Evolutionary conservation across 2,113 vertebrate species (phyloP).

Genomic region (Syngnathus scovelli): DNA sequence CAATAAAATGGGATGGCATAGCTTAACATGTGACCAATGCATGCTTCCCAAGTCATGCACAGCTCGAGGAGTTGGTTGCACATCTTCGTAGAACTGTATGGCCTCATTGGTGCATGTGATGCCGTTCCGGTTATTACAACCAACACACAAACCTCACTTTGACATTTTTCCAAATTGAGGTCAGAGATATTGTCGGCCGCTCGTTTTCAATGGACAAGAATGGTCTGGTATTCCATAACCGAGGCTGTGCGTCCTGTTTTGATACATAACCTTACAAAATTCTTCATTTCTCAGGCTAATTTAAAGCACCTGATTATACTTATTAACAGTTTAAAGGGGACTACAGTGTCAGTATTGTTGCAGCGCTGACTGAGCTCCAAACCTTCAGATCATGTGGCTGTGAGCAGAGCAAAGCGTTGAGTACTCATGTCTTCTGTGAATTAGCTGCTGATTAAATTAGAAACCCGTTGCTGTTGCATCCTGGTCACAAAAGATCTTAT

Average conservation of each 20-base stretch:
- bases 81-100: not conserved
- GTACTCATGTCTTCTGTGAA: not conserved
- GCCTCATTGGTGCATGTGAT: not conserved
- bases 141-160: not conserved
- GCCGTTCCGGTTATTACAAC: not conserved
- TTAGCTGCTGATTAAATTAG: not conserved
- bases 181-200: not conserved
- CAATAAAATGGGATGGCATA: not conserved
- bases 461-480: not conserved
- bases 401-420: not conserved
- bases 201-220: slow-evolving; percentile 1
- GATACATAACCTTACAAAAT: slow-evolving; percentile 13
- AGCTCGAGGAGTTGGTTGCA: not conserved
- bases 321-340: slow-evolving; percentile 38
- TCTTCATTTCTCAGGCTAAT: slow-evolving; percentile 37
- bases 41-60: not conserved
- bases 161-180: not conserved
- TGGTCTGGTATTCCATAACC: slow-evolving; percentile 13
- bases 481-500: not conserved
- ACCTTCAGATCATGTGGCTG: slow-evolving; percentile 37
- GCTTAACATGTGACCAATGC: not conserved
- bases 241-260: slow-evolving; percentile 20
- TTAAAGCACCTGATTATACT: slow-evolving; percentile 48
- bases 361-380: slow-evolving; percentile 17
- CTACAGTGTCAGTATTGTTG: slow-evolving; percentile 41